Percentiles rank a stretch among this genome's conserved stretches.
Conservation (phyloP, 2,113 vertebrate species). For the Pterocles gutturalis region DNA sequence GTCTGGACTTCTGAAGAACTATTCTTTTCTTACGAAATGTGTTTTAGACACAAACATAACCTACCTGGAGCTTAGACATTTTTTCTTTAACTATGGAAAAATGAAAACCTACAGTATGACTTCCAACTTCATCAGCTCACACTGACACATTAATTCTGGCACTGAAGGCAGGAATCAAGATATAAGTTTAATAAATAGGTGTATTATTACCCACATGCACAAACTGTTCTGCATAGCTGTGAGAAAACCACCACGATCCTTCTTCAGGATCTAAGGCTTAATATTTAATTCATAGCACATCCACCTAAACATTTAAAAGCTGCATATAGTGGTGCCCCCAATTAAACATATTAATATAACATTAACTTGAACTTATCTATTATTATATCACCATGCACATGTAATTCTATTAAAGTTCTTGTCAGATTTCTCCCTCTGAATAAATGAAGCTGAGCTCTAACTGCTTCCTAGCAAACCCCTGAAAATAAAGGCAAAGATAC, state of each 20-base stretch:
- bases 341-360: fast-evolving
- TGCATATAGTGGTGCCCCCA: neutral
- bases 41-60: neutral
- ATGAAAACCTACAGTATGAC: neutral
- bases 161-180: neutral
- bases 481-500: neutral
- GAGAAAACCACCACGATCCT: neutral
- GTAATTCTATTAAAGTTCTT: neutral
- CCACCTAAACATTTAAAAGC: neutral
- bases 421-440: neutral
- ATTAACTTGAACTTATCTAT: neutral
- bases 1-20: neutral
- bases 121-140: neutral
- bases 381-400: neutral
- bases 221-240: neutral
- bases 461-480: neutral
- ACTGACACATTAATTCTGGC: neutral
- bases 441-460: neutral
- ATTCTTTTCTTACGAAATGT: neutral
- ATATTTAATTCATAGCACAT: neutral
- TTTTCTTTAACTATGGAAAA: neutral
- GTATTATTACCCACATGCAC: neutral
- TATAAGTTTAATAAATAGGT: fast-evolving
- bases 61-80: neutral
- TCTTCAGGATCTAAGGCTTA: neutral